Evolutionary conservation across 2,113 vertebrate genomes (phyloP).

Genomic region (Odocoileus virginianus): DNA sequence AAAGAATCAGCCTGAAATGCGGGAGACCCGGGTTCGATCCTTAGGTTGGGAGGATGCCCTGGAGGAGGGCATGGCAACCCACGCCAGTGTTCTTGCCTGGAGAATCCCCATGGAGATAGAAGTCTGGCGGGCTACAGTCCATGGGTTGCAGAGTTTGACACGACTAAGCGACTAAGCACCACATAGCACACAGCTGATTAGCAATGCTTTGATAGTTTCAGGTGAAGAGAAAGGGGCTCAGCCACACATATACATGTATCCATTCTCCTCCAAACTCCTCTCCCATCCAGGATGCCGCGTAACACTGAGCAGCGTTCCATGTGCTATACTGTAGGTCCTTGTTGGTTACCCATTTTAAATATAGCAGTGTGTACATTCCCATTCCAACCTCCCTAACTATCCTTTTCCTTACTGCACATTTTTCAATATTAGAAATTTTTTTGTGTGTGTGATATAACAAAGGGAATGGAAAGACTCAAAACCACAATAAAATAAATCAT

Average conservation of each 20-base stretch:
- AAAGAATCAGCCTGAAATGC: accelerated
- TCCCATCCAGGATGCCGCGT: not conserved
- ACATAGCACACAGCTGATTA: not conserved
- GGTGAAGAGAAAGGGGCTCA: not conserved
- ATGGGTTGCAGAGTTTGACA: not conserved
- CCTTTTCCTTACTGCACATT: not conserved
- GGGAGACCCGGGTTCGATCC: not conserved
- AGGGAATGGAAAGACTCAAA: not conserved
- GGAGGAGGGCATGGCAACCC: not conserved
- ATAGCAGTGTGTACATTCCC: not conserved
- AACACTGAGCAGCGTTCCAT: not conserved
- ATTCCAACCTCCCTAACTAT: not conserved
- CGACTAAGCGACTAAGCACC: not conserved
- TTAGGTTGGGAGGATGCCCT: not conserved
- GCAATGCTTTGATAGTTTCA: not conserved
- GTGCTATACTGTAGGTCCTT: not conserved
- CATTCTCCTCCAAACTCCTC: not conserved
- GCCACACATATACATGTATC: not conserved
- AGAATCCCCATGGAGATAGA: not conserved
- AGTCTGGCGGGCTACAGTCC: not conserved
- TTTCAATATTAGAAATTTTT: not conserved
- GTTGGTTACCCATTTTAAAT: not conserved
- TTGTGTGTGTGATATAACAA: not conserved
- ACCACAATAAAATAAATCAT: not conserved
- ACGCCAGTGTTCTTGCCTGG: not conserved